These are phyloP conservation scores for Spodoptera litura DNA, from an alignment of 1,140 invertebrate genomes.

Conservation along the genomic window DNA sequence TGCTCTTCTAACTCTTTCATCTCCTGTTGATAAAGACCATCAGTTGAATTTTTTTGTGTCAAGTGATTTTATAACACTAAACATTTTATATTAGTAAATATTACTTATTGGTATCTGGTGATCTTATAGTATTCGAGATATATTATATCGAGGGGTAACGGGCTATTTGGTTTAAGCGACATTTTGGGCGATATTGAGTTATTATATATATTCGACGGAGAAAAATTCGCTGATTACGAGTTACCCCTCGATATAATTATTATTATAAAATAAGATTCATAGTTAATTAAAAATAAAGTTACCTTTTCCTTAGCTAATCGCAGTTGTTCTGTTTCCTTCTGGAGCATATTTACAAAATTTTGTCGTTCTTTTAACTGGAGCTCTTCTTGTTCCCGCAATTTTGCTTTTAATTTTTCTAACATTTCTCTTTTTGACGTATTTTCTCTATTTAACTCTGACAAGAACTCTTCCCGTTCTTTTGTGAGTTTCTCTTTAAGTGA, in stretches of 20 bases:
- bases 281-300: constrained; percentile 8
- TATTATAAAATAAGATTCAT: neutral
- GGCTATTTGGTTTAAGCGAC: too few species aligned
- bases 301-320: constrained; percentile 74
- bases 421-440: constrained; percentile 83
- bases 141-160: too few species aligned
- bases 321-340: constrained; percentile 69
- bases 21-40: constrained; percentile 62
- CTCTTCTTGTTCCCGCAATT: constrained; percentile 76
- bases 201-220: too few species aligned
- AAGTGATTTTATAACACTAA: too few species aligned
- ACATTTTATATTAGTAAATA: too few species aligned
- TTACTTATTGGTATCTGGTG: neutral
- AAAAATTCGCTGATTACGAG: too few species aligned
- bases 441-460: constrained; percentile 82
- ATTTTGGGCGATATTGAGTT: too few species aligned
- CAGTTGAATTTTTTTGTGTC: too few species aligned
- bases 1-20: constrained; percentile 69
- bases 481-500: constrained; percentile 80
- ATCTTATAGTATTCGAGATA: too few species aligned
- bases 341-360: constrained; percentile 64
- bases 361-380: constrained; percentile 68
- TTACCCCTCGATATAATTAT: too few species aligned
- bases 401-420: constrained; percentile 73
- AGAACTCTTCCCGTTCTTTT: constrained; percentile 82